A percentile compares a stretch with the other conserved stretches of the same genome.
Evolutionary conservation across 2,113 vertebrate species (phyloP).

Genomic region (Chlamydotis undulata): DNA sequence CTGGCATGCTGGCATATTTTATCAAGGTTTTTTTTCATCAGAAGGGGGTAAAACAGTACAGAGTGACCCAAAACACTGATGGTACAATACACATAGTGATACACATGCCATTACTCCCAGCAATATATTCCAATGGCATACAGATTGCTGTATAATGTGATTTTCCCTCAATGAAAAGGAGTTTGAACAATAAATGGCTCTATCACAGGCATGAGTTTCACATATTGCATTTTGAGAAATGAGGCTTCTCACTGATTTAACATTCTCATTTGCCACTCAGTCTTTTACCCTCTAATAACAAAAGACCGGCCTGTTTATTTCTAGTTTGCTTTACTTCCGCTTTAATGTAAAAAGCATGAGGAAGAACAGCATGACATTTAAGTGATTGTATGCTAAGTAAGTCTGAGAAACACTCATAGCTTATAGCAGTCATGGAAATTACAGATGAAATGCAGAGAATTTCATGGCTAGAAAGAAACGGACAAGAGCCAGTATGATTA

Average conservation of each 20-base stretch:
- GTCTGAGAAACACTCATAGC: background rate
- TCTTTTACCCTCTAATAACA: background rate
- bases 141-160: background rate
- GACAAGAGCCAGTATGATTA: background rate
- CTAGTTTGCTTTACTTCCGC: background rate
- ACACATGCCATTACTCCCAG: background rate
- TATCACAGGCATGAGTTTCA: background rate
- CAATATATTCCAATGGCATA: background rate
- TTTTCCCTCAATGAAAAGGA: slow-evolving; percentile 27
- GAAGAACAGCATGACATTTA: background rate
- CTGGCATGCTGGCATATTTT: slow-evolving; percentile 38
- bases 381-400: background rate
- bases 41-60: background rate
- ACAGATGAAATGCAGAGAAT: background rate
- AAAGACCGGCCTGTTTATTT: background rate
- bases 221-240: slow-evolving; percentile 39
- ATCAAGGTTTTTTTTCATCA: background rate
- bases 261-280: background rate
- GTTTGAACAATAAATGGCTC: slow-evolving; percentile 32
- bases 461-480: background rate
- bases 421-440: background rate
- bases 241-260: slow-evolving; percentile 7
- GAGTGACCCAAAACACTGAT: background rate
- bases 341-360: background rate
- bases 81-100: background rate